Evolutionary conservation across 1,140 invertebrate genomes (phyloP), one percentile per base, ranked within the genome.

Genomic region (Nasonia longicornis): DNA sequence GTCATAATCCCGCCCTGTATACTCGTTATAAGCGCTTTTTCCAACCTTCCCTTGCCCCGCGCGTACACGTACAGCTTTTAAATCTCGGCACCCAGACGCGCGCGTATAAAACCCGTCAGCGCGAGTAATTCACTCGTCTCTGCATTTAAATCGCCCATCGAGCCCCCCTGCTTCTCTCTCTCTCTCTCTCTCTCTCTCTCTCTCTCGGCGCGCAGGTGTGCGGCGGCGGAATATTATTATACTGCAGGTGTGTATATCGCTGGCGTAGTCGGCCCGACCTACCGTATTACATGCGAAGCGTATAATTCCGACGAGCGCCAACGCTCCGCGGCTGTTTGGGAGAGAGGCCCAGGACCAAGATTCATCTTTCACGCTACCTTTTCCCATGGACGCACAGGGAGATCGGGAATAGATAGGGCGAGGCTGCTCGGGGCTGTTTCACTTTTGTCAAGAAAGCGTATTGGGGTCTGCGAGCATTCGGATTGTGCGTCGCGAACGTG

Each of bases 341-440:
- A 22, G 20, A 66, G 45, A 31, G 45, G 16, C 14, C 42, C 29
- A 35, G 14, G 63, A 82, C 77, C 77, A 80, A 84, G 79, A 83
- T 84, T 66, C 77, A 38, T 58, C 45, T 81, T n/a, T 76, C 66
- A 26, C 26, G 14, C 64, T 70, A 77, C 48, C 35, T 52, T 81
- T 63, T 76, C 67, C 38, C 64, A 66, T 67, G 29, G 10, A 48
- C 48, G 42, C 0, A 2, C 20, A 2, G 48, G 35, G n/a, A 22
- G 52, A 77, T 38, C 35, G 26, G 58, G n/a, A 69, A 45, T 2
- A 70, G 69, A 63, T 64, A 73, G 69, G 7, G 71, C 22, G 11
- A 26, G 64, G 7, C 6, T 14, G 63, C 35, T 22, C 45, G n/a
- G 45, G 11, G 22, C 42, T 73, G 11, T 2, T 35, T 35, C 31